Base-by-base conservation (phyloP, 2,888 invertebrate genomes). In the Synanthedon formicaeformis region DNA sequence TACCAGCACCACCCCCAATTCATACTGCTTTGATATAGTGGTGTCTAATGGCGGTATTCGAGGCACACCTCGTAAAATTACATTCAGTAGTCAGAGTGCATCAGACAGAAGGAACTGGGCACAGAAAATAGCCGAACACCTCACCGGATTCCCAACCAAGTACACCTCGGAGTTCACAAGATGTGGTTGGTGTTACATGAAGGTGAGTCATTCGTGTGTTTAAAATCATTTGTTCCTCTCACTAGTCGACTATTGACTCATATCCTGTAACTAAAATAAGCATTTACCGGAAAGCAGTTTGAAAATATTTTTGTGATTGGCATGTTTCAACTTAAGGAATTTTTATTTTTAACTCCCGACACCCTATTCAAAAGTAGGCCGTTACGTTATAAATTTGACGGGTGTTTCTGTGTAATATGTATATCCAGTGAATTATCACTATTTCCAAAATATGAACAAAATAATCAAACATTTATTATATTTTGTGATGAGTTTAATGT, bases 151-250 rank as follows among this genome's bases (percentile, higher is more conserved):
- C 54, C 91, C 93, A 1, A 77, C 90, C 0, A 91, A 91, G 64
- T 90, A 93, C 56, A 91, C 92, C 0, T 87, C 92, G 1, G 93
- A 94, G 68, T 93, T 91, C 63, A 92, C 91, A 13, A 83, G 94
- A 66, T 92, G 92, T 60, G 95, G 95, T 23, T 95, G 95, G 94
- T 93, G 93, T 61, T 95, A 93, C 71, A 79, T 95, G 57, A 92
- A 91, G 90, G 92, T 91, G 60, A 51, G 67, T 62, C 34, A 34
- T 34, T 34, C 10, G 10, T 34, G 10, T 45, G 45, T 5, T 8
- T 13, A 41, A 41, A 41, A 45, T 13, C 14, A 45, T 45, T 45
- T 45, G n/a, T 45, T 45, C 45, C 11, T 41, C 41, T 13, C 45
- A n/a, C 14, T 45, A 12, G 13, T 45, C 4, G 10, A 34, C 34